Evolutionary conservation across 2,888 invertebrate species (phyloP), one percentile per base, ranked within the genome.

Genomic region (Aspidiotus destructor): DNA sequence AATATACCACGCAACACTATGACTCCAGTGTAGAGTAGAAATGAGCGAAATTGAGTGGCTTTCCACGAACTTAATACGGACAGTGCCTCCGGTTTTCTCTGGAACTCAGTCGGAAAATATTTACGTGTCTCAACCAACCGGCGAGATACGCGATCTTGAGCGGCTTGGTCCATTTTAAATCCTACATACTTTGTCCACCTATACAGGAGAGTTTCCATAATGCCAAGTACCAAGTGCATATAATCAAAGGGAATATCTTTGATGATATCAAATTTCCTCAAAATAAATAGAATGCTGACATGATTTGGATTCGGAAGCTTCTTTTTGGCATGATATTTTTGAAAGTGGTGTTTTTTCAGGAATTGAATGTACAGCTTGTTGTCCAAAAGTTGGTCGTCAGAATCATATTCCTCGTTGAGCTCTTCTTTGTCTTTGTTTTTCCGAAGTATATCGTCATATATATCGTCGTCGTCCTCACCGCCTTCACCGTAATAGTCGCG

Each of bases 201-300:
- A 40, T 41, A 48, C n/a, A 67, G 28, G 2, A 60, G 40, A 44
- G 57, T 67, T 58, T 57, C 28, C n/a, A 60, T 58, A 8, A 67
- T 48, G 5, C 67, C 67, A 13, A 67, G 9, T 2, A 67, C 41
- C 40, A 55, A 41, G 44, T 65, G 65, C 55, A 55, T 54, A 65
- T 65, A 57, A 65, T 65, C 65, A 15, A 65, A 40, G 40, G 67
- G 58, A 57, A 67, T 44, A 44, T 40, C 60, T 54, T 10, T n/a
- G 15, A 67, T 60, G 13, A 54, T 11, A 60, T 67, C 52, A 67
- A 67, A 48, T 40, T 67, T n/a, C 15, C 8, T 8, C 8, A 55
- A n/a, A 10, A 8, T 55, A 8, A 15, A 10, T n/a, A 55, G 55
- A 8, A 55, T 55, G 8, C 11, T 55, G 8, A 15, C 11, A 15